Conservation (phyloP, 2,797 vertebrate genomes). For the Cirrhinus molitorella region DNA sequence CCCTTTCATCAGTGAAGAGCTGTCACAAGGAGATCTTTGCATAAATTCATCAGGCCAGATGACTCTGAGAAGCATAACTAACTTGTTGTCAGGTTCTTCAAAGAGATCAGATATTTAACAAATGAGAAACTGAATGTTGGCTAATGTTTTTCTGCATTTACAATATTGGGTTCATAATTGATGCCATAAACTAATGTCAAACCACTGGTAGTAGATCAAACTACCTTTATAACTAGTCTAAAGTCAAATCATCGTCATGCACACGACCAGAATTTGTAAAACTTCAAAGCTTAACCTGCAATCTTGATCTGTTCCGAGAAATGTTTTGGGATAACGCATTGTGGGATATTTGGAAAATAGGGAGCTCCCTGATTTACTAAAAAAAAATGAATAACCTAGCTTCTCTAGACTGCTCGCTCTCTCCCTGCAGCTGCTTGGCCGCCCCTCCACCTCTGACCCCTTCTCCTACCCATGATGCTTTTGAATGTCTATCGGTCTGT, state of each 20-base stretch:
- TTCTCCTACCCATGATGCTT: slow-evolving; percentile 91
- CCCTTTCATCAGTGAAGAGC: slow-evolving; percentile 73
- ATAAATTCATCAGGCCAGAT: slow-evolving; percentile 21
- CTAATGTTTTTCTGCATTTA: not conserved
- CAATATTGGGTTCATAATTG: not conserved
- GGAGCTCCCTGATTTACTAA: slow-evolving; percentile 91
- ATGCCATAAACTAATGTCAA: not conserved
- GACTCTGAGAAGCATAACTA: slow-evolving; percentile 6
- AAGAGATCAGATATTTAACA: slow-evolving; percentile 15
- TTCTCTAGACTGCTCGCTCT: slow-evolving; percentile 96
- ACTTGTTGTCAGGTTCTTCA: not conserved
- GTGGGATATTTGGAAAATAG: slow-evolving; percentile 97
- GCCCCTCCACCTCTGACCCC: slow-evolving; percentile 91
- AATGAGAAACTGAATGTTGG: slow-evolving; percentile 6
- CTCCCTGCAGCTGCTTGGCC: slow-evolving; percentile 93
- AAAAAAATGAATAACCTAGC: slow-evolving; percentile 85
- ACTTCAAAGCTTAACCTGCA: not conserved
- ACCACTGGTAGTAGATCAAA: not conserved
- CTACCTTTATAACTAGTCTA: not conserved
- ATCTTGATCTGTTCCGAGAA: not conserved
- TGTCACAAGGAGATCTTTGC: slow-evolving; percentile 29
- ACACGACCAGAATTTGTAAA: not conserved
- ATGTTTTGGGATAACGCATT: slow-evolving; percentile 3
- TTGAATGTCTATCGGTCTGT: slow-evolving; percentile 91
- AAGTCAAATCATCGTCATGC: slow-evolving; percentile 12